Percentiles rank a stretch among this genome's conserved stretches.
These are phyloP conservation scores for Asarcornis scutulata DNA, from an alignment of 2,113 vertebrate species.

Conservation along the genomic window DNA sequence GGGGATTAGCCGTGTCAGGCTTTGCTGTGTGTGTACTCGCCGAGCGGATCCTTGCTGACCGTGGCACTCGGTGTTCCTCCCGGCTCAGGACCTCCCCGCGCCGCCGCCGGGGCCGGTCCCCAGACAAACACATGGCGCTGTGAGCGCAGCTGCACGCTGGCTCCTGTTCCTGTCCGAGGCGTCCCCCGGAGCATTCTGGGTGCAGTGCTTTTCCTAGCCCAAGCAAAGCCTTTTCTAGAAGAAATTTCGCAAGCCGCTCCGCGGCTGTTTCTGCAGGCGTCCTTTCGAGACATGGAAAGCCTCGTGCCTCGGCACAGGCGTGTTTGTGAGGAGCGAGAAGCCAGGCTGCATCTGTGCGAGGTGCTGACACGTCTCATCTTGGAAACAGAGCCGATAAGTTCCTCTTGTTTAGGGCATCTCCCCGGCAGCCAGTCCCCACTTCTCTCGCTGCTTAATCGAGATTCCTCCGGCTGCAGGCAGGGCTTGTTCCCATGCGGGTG, in stretches of 20 bases:
- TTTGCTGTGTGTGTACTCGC: neutral
- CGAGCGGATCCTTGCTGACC: neutral
- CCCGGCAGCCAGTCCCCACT: conserved; percentile 39
- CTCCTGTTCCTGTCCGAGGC: neutral
- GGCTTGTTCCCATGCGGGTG: neutral
- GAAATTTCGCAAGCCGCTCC: fast-evolving
- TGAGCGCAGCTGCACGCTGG: neutral
- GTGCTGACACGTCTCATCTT: conserved; percentile 48
- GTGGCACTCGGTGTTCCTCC: neutral
- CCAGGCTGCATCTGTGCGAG: neutral
- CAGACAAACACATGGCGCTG: neutral
- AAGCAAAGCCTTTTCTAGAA: conserved; percentile 3
- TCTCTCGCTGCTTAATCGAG: conserved; percentile 18
- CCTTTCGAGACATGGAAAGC: neutral
- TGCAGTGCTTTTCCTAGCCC: neutral
- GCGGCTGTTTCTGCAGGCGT: neutral
- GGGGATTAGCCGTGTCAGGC: neutral
- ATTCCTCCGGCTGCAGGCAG: neutral
- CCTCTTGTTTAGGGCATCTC: conserved; percentile 54
- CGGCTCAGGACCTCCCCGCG: neutral
- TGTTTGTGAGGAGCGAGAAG: neutral
- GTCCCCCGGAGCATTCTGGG: neutral
- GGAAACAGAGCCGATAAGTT: conserved; percentile 50
- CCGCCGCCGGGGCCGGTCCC: fast-evolving
- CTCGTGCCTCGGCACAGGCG: fast-evolving